Evolutionary conservation across 2,113 vertebrate genomes (phyloP), one percentile per base, ranked within the genome.

Genomic region (Copsychus sechellarum): DNA sequence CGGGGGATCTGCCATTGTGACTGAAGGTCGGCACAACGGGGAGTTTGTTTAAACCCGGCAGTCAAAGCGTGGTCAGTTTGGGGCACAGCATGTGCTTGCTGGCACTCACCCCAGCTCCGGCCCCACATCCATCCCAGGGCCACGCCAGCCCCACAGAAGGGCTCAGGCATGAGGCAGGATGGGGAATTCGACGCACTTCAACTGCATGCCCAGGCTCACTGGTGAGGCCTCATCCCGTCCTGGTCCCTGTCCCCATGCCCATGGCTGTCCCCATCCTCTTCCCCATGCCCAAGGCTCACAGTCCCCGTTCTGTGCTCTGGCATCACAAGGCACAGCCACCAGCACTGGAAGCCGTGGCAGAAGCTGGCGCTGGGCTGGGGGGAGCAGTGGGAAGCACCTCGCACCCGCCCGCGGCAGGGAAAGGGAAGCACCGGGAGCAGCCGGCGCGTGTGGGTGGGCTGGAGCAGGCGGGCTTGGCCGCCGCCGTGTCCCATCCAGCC

Each of bases 341-440:
- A 6, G 8, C 31, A 4, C 73, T 29, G 20, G 43, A 20, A 21
- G 29, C 20, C 1, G 0, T 0, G 6, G 56, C 71, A 66, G 84
- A 7, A 34, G 74, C 64, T 21, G 22, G 1, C 9, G 56, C 47
- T 3, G 4, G 69, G 65, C 56, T 21, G 23, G 19, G 12, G 18
- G 45, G 29, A 82, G 67, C 61, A 1, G 36, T 5, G 5, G 64
- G 3, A 84, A 77, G 64, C 64, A 4, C 48, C 62, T n/a, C 11
- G 1, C 2, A 1, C 47, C 31, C 2, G 0, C 20, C 88, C 3
- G 0, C 10, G 58, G 12, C 6, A 0, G 64, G 84, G 56, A 0
- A 56, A 36, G 34, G 70, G 64, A 51, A 85, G 78, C 71, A 7
- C 40, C 10, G 2, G 42, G 80, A 58, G 86, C 86, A 83, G 78